Base-by-base conservation (phyloP, 2,113 vertebrate species). In the Herpetotheres cachinnans region DNA sequence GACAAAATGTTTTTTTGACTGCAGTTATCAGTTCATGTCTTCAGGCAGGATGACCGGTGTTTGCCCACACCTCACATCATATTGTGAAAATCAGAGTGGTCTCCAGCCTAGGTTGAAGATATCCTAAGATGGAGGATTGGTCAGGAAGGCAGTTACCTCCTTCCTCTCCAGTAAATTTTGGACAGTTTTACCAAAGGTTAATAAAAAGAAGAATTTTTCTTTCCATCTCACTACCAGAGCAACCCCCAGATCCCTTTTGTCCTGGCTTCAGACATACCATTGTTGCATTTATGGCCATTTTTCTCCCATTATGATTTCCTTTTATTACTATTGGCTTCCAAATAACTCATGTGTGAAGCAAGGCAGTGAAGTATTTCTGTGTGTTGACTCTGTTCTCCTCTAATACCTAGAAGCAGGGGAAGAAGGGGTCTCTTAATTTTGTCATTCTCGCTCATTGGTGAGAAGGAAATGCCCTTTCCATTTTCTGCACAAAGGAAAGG, bases 271-370 rank as follows among this genome's bases (percentile, higher is more conserved):
- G 50, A 63, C 13, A 25, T 22, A 13, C 18, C 8, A 9, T 8
- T 59, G 32, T 42, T 72, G 11, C 74, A 16, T 78, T 92, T 92
- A 63, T 78, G 63, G 18, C 20, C 11, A n/a, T 90, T 93, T 95
- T 96, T 73, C 62, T 88, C 30, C 22, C 10, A 38, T 82, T 65
- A 46, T 79, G 1, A 46, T 86, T 93, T 88, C 3, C 8, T 63
- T 62, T 73, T 66, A 19, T 73, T 70, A n/a, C 30, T 24, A 5
- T 54, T 94, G 67, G 10, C 32, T 88, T 79, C 27, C 49, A 82
- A 61, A 55, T 42, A 76, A 38, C 20, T 87, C 26, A 20, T 17
- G 6, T 26, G 16, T 32, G 40, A 72, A 20, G 40, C 65, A 82
- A 90, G 21, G 49, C 38, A 16, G 40, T 52, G 82, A 34, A 69